phyloP scores from a whole-genome alignment of 2,113 vertebrate species.

The Penelope pileata region DNA sequence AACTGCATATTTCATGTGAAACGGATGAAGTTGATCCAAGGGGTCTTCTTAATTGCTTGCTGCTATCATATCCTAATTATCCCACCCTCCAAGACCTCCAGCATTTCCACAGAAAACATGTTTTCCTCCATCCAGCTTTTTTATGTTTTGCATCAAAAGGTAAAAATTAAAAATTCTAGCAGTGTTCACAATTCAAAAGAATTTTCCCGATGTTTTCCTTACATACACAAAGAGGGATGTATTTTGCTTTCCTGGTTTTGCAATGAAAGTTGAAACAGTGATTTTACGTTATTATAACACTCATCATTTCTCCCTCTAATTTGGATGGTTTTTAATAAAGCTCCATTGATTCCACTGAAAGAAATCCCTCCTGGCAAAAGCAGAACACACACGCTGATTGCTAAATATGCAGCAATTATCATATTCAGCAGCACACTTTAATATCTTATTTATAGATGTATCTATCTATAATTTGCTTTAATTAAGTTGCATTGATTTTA shows the following conservation, averaged over 20 bases:
- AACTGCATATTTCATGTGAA: slow-evolving; percentile 4
- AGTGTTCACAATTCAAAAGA: slow-evolving; percentile 68
- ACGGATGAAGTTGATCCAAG: background rate
- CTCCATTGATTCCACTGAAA: slow-evolving; percentile 87
- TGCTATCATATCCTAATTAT: slow-evolving; percentile 38
- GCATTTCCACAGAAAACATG: slow-evolving; percentile 27
- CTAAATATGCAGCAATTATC: slow-evolving; percentile 87
- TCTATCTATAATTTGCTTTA: slow-evolving; percentile 91
- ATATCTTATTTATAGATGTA: slow-evolving; percentile 90
- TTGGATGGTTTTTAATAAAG: slow-evolving; percentile 89
- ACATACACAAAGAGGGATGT: slow-evolving; percentile 71
- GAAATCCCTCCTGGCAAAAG: slow-evolving; percentile 85
- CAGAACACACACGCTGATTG: slow-evolving; percentile 86
- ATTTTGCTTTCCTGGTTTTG: slow-evolving; percentile 81
- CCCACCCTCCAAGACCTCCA: slow-evolving; percentile 1
- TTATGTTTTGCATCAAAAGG: slow-evolving; percentile 56
- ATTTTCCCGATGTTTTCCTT: slow-evolving; percentile 78
- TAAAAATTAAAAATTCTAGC: slow-evolving; percentile 78
- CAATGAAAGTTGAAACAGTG: slow-evolving; percentile 83
- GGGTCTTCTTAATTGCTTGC: background rate
- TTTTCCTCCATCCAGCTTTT: slow-evolving; percentile 48
- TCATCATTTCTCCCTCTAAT: slow-evolving; percentile 89
- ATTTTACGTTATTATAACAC: slow-evolving; percentile 87
- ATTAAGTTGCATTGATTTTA: slow-evolving; percentile 90
- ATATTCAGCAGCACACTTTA: slow-evolving; percentile 86